Conservation (phyloP, 1,140 invertebrate genomes). For the Micrasema minimum region DNA sequence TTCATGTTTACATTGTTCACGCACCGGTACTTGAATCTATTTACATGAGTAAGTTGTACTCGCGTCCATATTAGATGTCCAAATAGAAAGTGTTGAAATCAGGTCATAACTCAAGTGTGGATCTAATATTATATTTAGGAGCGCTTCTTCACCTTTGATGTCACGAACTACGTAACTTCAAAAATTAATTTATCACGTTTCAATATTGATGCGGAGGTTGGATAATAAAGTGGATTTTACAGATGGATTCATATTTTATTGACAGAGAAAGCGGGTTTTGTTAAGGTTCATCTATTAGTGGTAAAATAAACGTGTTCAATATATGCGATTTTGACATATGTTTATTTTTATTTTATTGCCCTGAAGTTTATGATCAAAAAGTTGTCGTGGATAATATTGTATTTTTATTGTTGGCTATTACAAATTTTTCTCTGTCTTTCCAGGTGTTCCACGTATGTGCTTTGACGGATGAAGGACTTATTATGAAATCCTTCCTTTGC, state of each 20-base stretch:
- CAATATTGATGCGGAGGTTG: too few relatives aligned
- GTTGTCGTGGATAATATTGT: too few relatives aligned
- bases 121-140: conserved; percentile 3
- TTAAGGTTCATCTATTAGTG: too few relatives aligned
- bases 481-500: conserved; percentile 90
- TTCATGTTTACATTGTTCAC: background rate
- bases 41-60: background rate
- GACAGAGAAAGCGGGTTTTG: too few relatives aligned
- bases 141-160: background rate
- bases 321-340: too few relatives aligned
- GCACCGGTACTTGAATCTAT: background rate
- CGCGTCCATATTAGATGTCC: conserved; percentile 1
- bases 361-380: too few relatives aligned
- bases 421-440: conserved; percentile 50
- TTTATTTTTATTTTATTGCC: too few relatives aligned
- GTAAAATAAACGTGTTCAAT: too few relatives aligned
- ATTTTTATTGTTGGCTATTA: too few relatives aligned
- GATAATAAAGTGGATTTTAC: too few relatives aligned
- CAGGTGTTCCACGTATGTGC: conserved; percentile 92
- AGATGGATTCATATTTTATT: too few relatives aligned
- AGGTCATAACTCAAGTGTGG: background rate
- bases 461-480: conserved; percentile 85
- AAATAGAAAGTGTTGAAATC: conserved; percentile 14
- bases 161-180: background rate
- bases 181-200: too few relatives aligned